phyloP scores from a whole-genome alignment of 92 coral and sea anemone genomes.

The Hydrozoanthus gracilis region DNA sequence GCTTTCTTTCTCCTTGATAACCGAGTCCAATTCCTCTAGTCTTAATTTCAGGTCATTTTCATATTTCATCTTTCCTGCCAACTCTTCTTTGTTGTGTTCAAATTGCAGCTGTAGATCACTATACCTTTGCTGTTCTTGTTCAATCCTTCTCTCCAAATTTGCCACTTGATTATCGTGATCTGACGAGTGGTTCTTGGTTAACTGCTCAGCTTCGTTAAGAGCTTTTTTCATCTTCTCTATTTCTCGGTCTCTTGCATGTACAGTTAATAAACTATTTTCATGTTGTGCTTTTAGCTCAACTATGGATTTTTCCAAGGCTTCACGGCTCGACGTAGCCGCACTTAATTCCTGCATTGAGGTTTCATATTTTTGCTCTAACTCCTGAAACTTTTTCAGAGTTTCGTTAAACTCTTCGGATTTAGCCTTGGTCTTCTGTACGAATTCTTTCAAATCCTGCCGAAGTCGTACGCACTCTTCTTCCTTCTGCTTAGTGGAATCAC shows the following conservation, averaged over 20 bases:
- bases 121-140: slow-evolving; percentile 59
- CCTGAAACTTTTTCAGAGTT: slow-evolving; percentile 25
- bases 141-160: slow-evolving; percentile 57
- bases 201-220: slow-evolving; percentile 57
- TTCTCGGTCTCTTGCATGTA: slow-evolving; percentile 66
- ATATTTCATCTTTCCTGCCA: slow-evolving; percentile 36
- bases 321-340: slow-evolving; percentile 31
- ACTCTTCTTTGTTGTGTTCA: slow-evolving; percentile 52
- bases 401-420: slow-evolving; percentile 52
- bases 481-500: slow-evolving; percentile 42
- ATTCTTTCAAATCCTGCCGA: slow-evolving; percentile 57
- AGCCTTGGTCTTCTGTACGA: slow-evolving; percentile 33
- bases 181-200: slow-evolving; percentile 54
- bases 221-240: slow-evolving; percentile 60
- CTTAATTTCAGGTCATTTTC: slow-evolving; percentile 38
- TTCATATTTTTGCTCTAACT: slow-evolving; percentile 52
- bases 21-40: slow-evolving; percentile 20
- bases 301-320: slow-evolving; percentile 53
- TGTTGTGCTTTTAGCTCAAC: slow-evolving; percentile 58
- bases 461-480: slow-evolving; percentile 41
- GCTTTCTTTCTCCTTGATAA: slow-evolving; percentile 63
- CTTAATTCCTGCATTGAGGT: slow-evolving; percentile 59
- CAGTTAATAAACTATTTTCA: slow-evolving; percentile 63
- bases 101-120: slow-evolving; percentile 54
- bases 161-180: slow-evolving; percentile 46